These are phyloP conservation scores for Zalophus californianus DNA, from an alignment of 2,797 vertebrate genomes.

Conservation along the genomic window DNA sequence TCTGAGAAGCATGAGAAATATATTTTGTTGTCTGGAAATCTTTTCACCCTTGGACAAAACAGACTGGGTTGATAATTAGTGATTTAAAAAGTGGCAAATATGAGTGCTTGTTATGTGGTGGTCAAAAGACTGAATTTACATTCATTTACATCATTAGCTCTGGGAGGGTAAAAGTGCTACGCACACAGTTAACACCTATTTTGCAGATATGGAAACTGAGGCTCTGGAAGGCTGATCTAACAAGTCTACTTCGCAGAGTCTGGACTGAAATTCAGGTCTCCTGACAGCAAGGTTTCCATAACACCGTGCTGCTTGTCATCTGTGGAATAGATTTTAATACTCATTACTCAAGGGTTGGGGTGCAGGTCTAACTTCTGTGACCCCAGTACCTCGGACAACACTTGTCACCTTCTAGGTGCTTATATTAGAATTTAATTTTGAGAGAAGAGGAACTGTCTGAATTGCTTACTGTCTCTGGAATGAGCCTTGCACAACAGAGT, in stretches of 20 bases:
- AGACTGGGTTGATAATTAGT: neutral
- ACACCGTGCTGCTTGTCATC: neutral
- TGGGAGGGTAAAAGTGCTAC: neutral
- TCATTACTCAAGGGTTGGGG: neutral
- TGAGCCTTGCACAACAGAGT: neutral
- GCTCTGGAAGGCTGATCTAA: neutral
- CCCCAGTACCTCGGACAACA: neutral
- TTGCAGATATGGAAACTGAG: neutral
- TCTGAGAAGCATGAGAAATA: neutral
- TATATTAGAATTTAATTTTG: neutral
- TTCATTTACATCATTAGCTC: neutral
- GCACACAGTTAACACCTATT: neutral
- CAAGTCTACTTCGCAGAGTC: neutral
- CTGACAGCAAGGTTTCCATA: neutral
- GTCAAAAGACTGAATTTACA: neutral
- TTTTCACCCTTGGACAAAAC: neutral
- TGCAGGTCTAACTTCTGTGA: neutral
- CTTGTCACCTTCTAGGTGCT: neutral
- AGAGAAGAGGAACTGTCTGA: neutral
- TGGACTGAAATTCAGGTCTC: neutral
- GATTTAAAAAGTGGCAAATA: neutral
- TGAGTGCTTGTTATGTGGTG: neutral
- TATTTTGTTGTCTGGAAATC: conserved; percentile 7
- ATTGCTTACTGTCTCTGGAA: neutral
- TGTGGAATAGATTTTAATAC: neutral